Base-by-base conservation (phyloP, 2,888 invertebrate species). In the Dioctria rufipes region DNA sequence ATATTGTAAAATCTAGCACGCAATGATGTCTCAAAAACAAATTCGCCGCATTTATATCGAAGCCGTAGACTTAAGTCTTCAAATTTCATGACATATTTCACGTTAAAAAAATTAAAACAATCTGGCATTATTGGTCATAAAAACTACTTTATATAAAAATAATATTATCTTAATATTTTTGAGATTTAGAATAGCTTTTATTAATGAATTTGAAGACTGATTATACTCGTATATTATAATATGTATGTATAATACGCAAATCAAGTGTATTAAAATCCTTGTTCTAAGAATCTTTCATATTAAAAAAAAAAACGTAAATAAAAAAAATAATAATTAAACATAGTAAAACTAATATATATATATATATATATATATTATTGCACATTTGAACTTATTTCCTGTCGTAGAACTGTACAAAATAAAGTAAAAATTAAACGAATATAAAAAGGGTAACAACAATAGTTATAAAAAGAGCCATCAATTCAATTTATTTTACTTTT, bases 151-250 rank as follows among this genome's bases (percentile, higher is more conserved):
- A 25, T 25, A 66, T n/a, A 5, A 43, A 37, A 66, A 13, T 66
- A 5, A 60, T 8, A 60, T 5, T 65, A 37, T 71, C 39, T 71
- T 71, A 73, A 73, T 73, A 73, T 73, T 73, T 73, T 73, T 60
- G 63, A 77, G 63, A 77, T 49, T 9, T 77, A 77, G 63, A 61
- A 71, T 46, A 46, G 40, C 11, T 63, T 77, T 77, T 77, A 77
- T 77, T 58, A 63, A 63, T 77, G 77, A 77, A 77, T 77, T 77
- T 77, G 63, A 77, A 77, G 77, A 77, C 77, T 77, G 77, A 77
- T 77, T 77, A 77, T 77, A 77, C 63, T 63, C 46, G 73, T 58
- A 49, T 63, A 77, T 61, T 75, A 11, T 75, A 61, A 43, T 54
- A 39, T 58, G 11, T 9, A n/a, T 71, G 37, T 39, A 63, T 25